Evolutionary conservation across 2,888 invertebrate species (phyloP).

Genomic region (Epirrhoe alternata): DNA sequence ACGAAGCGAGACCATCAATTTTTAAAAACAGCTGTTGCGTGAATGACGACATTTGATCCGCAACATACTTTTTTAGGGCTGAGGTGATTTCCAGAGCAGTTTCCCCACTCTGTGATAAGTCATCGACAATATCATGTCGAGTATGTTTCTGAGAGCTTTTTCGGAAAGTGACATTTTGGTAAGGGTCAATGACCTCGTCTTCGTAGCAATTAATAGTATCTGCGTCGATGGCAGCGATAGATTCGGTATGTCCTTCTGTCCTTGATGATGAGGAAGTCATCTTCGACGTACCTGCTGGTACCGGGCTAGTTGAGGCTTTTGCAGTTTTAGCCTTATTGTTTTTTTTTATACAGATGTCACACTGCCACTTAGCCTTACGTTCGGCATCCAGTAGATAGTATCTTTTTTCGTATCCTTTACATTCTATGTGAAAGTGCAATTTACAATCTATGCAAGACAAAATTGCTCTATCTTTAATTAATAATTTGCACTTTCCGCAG

Average conservation of each 20-base stretch:
- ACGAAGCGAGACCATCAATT: background rate
- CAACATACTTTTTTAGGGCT: constrained; percentile 10
- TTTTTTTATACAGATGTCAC: background rate
- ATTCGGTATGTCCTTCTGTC: background rate
- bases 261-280: too few species aligned
- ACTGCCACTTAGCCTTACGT: constrained; percentile 4
- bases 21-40: constrained; percentile 4
- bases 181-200: constrained; percentile 12
- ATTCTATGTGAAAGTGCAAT: constrained; percentile 5
- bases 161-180: constrained; percentile 4
- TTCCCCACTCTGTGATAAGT: background rate
- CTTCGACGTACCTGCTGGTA: background rate
- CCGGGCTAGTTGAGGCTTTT: background rate
- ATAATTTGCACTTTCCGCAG: too few species aligned
- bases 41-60: constrained; percentile 1
- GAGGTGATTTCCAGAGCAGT: constrained; percentile 4
- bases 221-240: background rate
- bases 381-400: constrained; percentile 7
- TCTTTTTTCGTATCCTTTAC: constrained; percentile 7
- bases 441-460: background rate
- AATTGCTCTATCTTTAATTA: too few species aligned
- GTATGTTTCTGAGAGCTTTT: background rate
- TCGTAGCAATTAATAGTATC: background rate
- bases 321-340: background rate
- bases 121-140: background rate